Conservation (phyloP, 2,888 invertebrate species). For the Resseliella maxima region DNA sequence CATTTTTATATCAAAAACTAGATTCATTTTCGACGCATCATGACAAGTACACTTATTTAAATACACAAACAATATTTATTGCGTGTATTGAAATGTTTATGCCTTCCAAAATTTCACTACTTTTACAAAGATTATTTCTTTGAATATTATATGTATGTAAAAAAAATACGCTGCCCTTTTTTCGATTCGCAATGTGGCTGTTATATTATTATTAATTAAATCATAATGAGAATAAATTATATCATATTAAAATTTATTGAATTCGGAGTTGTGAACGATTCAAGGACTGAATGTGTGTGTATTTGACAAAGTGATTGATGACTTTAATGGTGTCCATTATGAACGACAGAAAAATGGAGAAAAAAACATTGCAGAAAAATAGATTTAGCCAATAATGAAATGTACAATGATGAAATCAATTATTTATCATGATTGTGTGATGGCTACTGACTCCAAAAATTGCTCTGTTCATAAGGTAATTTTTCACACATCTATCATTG, state of each 20-base stretch:
- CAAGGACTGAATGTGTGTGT: background rate
- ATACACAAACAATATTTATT: too few relatives aligned
- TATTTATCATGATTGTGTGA: background rate
- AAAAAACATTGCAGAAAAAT: background rate
- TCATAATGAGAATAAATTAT: constrained; percentile 55
- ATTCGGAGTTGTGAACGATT: constrained; percentile 13
- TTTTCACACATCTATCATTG: background rate
- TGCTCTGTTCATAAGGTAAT: background rate
- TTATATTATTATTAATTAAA: constrained; percentile 53
- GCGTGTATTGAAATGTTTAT: too few relatives aligned
- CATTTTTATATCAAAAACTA: background rate
- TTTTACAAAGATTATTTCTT: background rate
- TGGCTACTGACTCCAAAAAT: background rate
- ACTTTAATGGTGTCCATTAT: constrained; percentile 10
- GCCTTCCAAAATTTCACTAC: background rate
- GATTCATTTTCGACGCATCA: constrained; percentile 15
- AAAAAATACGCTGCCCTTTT: background rate
- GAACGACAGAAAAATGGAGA: background rate
- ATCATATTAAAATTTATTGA: constrained; percentile 54
- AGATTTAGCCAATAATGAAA: background rate
- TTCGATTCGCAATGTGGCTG: constrained; percentile 5
- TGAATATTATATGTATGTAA: background rate
- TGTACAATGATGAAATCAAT: background rate
- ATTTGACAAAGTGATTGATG: constrained; percentile 18
- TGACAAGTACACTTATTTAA: too few relatives aligned